These are phyloP conservation scores for Parasteatoda tepidariorum DNA, from an alignment of 1,140 invertebrate species.

Conservation along the genomic window DNA sequence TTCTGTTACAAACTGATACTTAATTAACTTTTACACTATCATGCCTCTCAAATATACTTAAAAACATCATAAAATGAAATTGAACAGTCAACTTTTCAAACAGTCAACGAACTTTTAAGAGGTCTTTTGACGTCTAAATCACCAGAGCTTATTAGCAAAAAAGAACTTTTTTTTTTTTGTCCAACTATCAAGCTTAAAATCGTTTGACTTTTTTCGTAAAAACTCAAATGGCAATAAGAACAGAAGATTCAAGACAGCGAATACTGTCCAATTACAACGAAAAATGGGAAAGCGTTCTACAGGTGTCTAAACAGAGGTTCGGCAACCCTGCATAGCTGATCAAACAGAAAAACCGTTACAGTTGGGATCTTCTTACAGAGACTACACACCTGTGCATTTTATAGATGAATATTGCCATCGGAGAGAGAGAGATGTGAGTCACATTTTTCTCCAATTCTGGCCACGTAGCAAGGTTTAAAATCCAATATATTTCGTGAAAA, in stretches of 20 bases:
- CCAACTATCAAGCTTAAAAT: background rate
- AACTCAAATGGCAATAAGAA: background rate
- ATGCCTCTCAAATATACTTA: too few relatives aligned
- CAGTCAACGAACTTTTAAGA: conserved; percentile 12
- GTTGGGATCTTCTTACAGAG: conserved; percentile 11
- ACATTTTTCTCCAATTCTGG: conserved; percentile 18
- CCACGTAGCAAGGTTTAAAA: conserved; percentile 57
- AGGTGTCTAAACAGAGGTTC: conserved; percentile 49
- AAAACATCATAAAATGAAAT: too few relatives aligned
- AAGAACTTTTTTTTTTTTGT: background rate
- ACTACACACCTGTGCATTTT: conserved; percentile 49
- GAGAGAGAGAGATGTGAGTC: conserved; percentile 40
- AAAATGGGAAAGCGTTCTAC: conserved; percentile 43
- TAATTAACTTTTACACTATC: too few relatives aligned
- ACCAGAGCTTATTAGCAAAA: conserved; percentile 1
- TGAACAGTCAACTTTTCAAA: too few relatives aligned
- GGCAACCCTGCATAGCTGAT: conserved; percentile 46
- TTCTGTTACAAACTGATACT: too few relatives aligned
- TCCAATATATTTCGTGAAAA: too few relatives aligned
- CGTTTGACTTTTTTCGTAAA: background rate
- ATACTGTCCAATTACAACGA: conserved; percentile 52
- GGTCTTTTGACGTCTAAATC: background rate
- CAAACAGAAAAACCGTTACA: conserved; percentile 57
- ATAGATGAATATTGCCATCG: conserved; percentile 11
- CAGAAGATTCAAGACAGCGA: conserved; percentile 23